Conservation (phyloP, 2,888 invertebrate genomes). For the Meghimatium bilineatum region DNA sequence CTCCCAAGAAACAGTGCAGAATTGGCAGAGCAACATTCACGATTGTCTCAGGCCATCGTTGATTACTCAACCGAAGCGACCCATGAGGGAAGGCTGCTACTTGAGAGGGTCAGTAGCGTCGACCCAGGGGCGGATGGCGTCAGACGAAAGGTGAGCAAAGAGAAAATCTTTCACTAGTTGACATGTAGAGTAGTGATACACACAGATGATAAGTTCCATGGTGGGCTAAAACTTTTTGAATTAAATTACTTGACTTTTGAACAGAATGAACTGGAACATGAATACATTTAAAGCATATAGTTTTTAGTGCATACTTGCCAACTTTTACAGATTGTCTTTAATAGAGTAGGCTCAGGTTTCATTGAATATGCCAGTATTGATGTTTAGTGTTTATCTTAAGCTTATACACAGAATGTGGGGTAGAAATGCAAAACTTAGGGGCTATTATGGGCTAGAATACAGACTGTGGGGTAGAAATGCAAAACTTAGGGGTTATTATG, state of each 20-base stretch:
- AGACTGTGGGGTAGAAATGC: no score
- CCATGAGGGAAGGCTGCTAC: slow-evolving; percentile 84
- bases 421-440: no score
- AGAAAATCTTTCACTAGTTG: neutral
- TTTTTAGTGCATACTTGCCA: no score
- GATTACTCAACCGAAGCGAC: slow-evolving; percentile 84
- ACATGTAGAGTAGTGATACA: neutral
- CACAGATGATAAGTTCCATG: neutral
- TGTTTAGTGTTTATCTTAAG: no score
- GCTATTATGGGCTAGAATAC: no score
- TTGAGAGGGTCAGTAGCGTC: slow-evolving; percentile 83
- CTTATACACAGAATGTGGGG: no score
- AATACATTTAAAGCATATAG: no score
- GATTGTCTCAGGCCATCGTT: slow-evolving; percentile 82
- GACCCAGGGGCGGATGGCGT: slow-evolving; percentile 82
- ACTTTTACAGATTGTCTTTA: no score
- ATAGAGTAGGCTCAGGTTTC: no score
- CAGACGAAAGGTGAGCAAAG: slow-evolving; percentile 73
- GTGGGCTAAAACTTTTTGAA: neutral
- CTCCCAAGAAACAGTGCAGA: slow-evolving; percentile 83
- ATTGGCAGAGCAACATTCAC: slow-evolving; percentile 83
- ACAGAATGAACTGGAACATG: no score
- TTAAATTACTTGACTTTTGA: neutral
- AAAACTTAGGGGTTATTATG: no score
- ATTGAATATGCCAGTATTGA: no score